Conservation (phyloP, 2,113 vertebrate genomes). For the Mustelus asterias region DNA sequence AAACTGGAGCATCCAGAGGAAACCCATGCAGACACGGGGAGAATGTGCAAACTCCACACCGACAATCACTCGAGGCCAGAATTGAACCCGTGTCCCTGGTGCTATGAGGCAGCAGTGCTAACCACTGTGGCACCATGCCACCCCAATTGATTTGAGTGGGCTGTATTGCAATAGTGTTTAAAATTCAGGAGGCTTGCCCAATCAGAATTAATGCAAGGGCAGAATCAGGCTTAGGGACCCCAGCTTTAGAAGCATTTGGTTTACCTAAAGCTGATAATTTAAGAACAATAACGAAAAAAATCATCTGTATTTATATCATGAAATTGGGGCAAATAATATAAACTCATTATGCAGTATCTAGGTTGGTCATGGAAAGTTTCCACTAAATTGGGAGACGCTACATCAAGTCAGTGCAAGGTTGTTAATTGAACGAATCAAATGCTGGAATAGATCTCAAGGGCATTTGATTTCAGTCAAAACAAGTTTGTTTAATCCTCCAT, state of each 20-base stretch:
- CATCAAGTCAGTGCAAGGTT: background rate
- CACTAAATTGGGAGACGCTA: background rate
- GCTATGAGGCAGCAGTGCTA: too few relatives aligned
- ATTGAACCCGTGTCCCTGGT: too few relatives aligned
- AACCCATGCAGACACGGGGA: too few relatives aligned
- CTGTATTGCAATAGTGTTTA: background rate
- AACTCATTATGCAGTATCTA: background rate
- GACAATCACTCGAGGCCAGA: too few relatives aligned
- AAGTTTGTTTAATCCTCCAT: background rate
- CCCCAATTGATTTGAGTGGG: background rate
- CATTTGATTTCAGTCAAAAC: constrained; percentile 13
- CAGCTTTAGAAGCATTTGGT: background rate
- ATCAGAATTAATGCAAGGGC: background rate
- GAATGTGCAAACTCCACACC: too few relatives aligned
- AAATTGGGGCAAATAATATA: background rate
- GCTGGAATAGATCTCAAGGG: background rate
- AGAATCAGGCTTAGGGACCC: background rate
- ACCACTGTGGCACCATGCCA: too few relatives aligned
- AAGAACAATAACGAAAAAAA: background rate
- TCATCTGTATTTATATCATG: background rate
- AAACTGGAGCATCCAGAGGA: too few relatives aligned
- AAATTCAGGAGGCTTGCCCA: background rate
- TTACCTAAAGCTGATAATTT: background rate
- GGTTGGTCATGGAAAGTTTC: background rate
- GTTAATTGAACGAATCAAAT: background rate